Conservation (phyloP, 2,797 vertebrate species). For the Danio kyathit region DNA sequence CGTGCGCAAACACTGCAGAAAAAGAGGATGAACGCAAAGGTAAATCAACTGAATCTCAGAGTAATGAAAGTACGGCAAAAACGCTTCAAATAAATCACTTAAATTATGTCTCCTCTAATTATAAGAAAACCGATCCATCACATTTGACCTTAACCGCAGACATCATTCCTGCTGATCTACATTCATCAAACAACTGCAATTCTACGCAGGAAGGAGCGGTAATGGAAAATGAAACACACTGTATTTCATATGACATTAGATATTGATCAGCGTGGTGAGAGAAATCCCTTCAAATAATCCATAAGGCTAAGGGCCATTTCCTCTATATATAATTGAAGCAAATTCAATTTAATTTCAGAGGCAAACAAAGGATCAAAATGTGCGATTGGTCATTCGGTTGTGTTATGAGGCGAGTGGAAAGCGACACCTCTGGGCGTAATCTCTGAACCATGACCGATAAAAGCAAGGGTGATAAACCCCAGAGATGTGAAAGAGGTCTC, state of each 20-base stretch:
- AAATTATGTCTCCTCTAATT: constrained; percentile 8
- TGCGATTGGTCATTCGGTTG: constrained; percentile 24
- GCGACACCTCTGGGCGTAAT: constrained; percentile 65
- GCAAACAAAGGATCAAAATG: constrained; percentile 25
- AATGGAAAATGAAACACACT: constrained; percentile 55
- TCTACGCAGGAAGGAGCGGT: constrained; percentile 13
- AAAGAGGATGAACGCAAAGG: background rate
- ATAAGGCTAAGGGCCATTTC: constrained; percentile 48
- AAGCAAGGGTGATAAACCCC: constrained; percentile 35
- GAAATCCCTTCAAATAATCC: constrained; percentile 71
- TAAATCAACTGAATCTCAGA: background rate
- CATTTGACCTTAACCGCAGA: constrained; percentile 41
- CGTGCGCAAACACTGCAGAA: constrained; percentile 93
- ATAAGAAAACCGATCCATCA: constrained; percentile 55
- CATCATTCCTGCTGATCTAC: background rate
- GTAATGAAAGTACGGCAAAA: background rate
- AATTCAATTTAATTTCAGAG: constrained; percentile 63
- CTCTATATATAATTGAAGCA: constrained; percentile 68
- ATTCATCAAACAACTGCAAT: background rate
- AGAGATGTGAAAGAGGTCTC: constrained; percentile 48
- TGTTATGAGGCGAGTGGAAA: constrained; percentile 54
- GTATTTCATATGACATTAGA: constrained; percentile 70
- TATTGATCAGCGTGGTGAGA: constrained; percentile 75
- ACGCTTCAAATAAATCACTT: background rate
- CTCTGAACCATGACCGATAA: constrained; percentile 67